Evolutionary conservation across 2,113 vertebrate species (phyloP), one percentile per base, ranked within the genome.

Genomic region (Aythya baeri): DNA sequence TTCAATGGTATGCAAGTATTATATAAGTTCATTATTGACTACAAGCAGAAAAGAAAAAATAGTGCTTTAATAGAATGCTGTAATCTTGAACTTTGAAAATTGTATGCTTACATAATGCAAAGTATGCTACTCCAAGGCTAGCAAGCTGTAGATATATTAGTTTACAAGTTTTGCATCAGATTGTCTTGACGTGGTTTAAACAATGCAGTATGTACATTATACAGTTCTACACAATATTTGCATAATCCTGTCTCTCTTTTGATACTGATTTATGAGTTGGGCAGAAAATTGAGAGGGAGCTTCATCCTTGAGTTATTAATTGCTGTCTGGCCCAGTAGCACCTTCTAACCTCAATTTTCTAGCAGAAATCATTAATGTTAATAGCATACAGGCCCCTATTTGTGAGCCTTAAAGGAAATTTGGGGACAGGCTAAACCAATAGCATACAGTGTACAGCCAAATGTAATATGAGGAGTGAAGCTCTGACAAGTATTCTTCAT

Each of bases 341-440:
- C 86, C 91, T 96, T 96, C 71, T 97, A 96, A 97, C 93, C 96
- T 94, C 91, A 91, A 93, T 97, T 96, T 98, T 95, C 96, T 79
- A 94, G 62, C 83, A 93, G 90, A 96, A 97, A 92, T 83, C 23
- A 38, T 96, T 95, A 94, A 91, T 81, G 88, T 97, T 93, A 96
- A 93, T 97, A 96, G 44, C 76, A 41, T 78, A 79, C 52, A 85
- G 38, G 88, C 91, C 88, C 38, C 50, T 86, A 5, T 86, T 91
- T 96, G 41, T 70, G 68, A 94, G 85, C 52, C 66, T 82, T 80
- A 84, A 27, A 84, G 62, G 66, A 59, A 58, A 76, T 78, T 8
- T 81, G 80, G 50, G 78, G 59, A 83, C 62, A 92, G 31, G 61
- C 49, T 92, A 80, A 88, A 94, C 72, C n/a, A 36, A 61, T 34